Evolutionary conservation across 2,888 invertebrate genomes (phyloP).

Genomic region (Drosophila niveifrons): DNA sequence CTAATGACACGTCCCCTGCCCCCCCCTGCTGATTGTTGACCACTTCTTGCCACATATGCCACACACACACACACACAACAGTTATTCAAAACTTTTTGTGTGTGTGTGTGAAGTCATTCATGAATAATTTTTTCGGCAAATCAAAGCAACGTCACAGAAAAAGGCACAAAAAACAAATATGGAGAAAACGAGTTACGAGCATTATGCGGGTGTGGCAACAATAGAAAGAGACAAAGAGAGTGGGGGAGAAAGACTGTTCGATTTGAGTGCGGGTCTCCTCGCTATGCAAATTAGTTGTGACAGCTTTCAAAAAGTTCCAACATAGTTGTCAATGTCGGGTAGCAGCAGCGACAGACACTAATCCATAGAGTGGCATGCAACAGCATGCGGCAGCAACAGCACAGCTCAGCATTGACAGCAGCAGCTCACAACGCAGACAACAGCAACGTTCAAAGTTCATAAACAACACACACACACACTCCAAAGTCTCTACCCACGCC

Average conservation of each 20-base stretch:
- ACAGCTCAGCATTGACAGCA: constrained; percentile 28
- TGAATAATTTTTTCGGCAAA: constrained; percentile 24
- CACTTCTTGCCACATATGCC: not conserved
- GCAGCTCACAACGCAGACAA: not conserved
- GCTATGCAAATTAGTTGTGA: constrained; percentile 79
- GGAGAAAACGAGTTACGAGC: constrained; percentile 6
- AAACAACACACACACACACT: constrained; percentile 48
- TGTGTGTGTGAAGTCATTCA: not conserved
- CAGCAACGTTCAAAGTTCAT: constrained; percentile 73
- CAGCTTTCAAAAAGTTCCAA: constrained; percentile 77
- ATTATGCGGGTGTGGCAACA: constrained; percentile 16
- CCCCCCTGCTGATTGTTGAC: not conserved
- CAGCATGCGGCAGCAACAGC: constrained; percentile 18
- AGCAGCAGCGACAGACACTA: constrained; percentile 34
- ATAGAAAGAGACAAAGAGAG: not conserved
- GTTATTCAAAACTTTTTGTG: constrained; percentile 1
- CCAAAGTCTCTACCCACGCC: not conserved
- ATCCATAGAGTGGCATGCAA: constrained; percentile 43
- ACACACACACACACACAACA: not conserved
- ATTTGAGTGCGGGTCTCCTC: constrained; percentile 40
- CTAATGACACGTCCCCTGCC: not conserved
- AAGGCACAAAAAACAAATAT: constrained; percentile 29
- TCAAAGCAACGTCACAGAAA: constrained; percentile 4
- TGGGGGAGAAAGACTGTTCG: not conserved
- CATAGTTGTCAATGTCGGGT: constrained; percentile 69